A percentile compares a stretch with the other conserved stretches of the same genome.
phyloP scores from a whole-genome alignment of 2,797 vertebrate genomes.

The Eulemur coronatus region DNA sequence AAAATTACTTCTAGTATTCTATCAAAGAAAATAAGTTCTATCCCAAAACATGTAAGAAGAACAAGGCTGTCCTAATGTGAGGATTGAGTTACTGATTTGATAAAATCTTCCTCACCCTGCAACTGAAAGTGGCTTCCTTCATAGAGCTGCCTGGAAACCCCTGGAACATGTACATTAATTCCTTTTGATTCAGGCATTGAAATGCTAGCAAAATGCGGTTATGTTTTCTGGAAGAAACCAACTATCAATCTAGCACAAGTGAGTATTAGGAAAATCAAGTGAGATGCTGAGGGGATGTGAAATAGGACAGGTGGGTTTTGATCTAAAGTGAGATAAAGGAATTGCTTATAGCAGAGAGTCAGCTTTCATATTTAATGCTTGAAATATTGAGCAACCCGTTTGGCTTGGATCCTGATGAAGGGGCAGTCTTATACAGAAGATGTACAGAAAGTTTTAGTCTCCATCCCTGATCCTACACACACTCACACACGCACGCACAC shows the following conservation, averaged over 20 bases:
- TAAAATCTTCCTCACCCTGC: not conserved
- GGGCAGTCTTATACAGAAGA: not conserved
- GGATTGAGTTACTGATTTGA: not conserved
- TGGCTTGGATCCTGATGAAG: not conserved
- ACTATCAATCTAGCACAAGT: not conserved
- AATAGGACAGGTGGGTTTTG: not conserved
- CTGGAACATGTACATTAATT: not conserved
- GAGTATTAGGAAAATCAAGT: not conserved
- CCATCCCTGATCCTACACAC: not conserved
- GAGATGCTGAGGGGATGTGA: not conserved
- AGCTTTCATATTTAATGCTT: not conserved
- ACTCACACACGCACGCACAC: not conserved
- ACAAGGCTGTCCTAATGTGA: not conserved
- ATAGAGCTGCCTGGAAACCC: not conserved
- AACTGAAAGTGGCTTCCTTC: not conserved
- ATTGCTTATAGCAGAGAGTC: not conserved
- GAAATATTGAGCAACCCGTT: not conserved
- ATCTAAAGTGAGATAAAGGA: constrained; percentile 20
- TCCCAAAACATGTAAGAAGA: not conserved
- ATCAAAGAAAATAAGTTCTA: not conserved
- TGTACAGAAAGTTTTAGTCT: not conserved
- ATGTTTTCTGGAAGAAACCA: constrained; percentile 28
- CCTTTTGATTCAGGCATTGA: not conserved
- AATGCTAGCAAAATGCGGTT: constrained; percentile 8
- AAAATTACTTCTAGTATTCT: constrained; percentile 3